These are phyloP conservation scores for Catajapyx aquilonaris DNA, from an alignment of 1,140 invertebrate genomes.

Conservation along the genomic window DNA sequence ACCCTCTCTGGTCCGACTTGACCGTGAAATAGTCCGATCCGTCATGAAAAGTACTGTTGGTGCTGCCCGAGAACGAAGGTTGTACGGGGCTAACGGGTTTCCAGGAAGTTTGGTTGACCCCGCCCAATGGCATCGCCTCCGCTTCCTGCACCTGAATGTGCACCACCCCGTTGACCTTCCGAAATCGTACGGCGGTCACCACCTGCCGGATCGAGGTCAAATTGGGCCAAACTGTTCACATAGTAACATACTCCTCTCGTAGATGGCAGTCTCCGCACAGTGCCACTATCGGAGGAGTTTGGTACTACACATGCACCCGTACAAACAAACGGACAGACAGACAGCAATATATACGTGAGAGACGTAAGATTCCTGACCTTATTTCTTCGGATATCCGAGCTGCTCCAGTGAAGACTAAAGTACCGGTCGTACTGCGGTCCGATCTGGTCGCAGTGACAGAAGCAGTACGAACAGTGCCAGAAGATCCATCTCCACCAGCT, in stretches of 20 bases:
- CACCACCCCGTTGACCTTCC: constrained; percentile 13
- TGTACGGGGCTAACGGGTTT: constrained; percentile 9
- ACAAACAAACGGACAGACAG: no score
- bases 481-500: constrained; percentile 18
- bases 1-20: constrained; percentile 12
- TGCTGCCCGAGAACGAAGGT: constrained; percentile 1
- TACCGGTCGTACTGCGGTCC: constrained; percentile 16
- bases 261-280: no score
- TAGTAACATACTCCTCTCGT: no score
- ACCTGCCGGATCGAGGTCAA: no score
- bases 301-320: no score
- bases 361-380: no score
- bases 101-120: constrained; percentile 6
- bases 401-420: constrained; percentile 14
- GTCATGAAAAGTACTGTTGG: constrained; percentile 4
- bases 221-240: no score
- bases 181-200: constrained; percentile 16
- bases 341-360: no score
- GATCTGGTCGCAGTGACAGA: constrained; percentile 18
- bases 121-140: neutral
- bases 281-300: no score
- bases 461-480: constrained; percentile 20
- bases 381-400: constrained; percentile 16
- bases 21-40: constrained; percentile 3
- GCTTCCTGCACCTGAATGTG: constrained; percentile 11